A percentile compares a stretch with the other conserved stretches of the same genome.
Evolutionary conservation across 2,888 invertebrate species (phyloP).

Genomic region (Platycnemis pennipes): DNA sequence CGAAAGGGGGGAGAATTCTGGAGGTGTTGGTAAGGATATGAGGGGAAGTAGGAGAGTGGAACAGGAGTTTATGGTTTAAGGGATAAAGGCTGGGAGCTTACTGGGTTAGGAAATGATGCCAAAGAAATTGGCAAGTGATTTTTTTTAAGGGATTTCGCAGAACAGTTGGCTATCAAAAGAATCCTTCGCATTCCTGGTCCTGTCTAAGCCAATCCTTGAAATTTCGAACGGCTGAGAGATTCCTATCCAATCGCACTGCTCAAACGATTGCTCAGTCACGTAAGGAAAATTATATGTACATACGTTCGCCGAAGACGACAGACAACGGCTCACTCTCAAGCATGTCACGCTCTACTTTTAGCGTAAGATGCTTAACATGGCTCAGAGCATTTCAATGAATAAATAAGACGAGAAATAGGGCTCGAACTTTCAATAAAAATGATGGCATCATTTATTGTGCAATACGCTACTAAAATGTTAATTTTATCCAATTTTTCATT

Average conservation of each 20-base stretch:
- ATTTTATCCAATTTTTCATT: no score
- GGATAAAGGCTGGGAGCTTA: conserved; percentile 17
- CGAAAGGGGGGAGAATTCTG: no score
- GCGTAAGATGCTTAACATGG: no score
- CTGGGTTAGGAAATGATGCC: conserved; percentile 9
- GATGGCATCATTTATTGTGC: no score
- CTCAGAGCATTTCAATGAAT: no score
- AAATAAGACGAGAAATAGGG: no score
- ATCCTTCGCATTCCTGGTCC: not conserved
- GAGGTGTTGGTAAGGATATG: no score
- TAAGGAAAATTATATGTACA: not conserved
- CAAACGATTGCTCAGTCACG: not conserved
- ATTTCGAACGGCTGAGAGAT: not conserved
- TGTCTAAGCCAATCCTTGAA: not conserved
- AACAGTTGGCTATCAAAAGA: not conserved
- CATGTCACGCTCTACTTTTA: not conserved
- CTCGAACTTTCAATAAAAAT: no score
- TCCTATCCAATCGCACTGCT: not conserved
- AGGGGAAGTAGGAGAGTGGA: not conserved
- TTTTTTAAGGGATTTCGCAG: not conserved
- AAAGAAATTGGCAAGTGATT: conserved; percentile 34
- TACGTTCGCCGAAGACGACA: not conserved
- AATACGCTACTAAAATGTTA: no score
- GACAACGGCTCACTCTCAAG: not conserved
- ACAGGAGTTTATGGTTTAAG: conserved; percentile 6